phyloP scores from a whole-genome alignment of 2,113 vertebrate genomes.

The Cololabis saira region DNA sequence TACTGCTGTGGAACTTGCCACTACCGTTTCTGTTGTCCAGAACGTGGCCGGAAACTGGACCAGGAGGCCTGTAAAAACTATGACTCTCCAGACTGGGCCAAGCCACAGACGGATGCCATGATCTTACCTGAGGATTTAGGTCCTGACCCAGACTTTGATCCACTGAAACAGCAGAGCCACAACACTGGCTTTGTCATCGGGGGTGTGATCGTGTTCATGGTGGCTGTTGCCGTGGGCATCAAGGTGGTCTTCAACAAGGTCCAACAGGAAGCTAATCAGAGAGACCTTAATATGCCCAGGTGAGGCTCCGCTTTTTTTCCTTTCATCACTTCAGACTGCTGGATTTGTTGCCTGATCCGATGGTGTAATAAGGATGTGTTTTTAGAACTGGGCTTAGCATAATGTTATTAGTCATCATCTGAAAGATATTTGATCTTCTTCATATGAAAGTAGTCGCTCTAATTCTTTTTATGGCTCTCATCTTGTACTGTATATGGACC shows the following conservation, averaged over 20 bases:
- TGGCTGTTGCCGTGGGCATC: constrained; percentile 88
- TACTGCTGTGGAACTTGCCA: constrained; percentile 93
- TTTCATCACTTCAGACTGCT: constrained; percentile 7
- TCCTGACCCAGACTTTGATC: constrained; percentile 76
- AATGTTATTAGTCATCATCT: constrained; percentile 58
- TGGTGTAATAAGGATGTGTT: constrained; percentile 40
- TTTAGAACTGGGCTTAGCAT: constrained; percentile 52
- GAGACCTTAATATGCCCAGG: constrained; percentile 92
- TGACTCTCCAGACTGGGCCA: constrained; percentile 89
- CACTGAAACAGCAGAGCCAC: constrained; percentile 84
- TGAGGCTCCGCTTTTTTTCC: constrained; percentile 44
- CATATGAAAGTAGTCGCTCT: constrained; percentile 31
- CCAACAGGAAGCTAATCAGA: constrained; percentile 86
- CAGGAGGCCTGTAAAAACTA: constrained; percentile 89
- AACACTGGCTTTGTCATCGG: constrained; percentile 92
- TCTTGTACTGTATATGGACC: not conserved
- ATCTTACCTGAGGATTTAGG: constrained; percentile 65
- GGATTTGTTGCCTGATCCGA: constrained; percentile 8
- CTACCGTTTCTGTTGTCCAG: constrained; percentile 94
- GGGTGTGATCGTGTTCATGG: constrained; percentile 89
- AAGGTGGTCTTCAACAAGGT: constrained; percentile 94
- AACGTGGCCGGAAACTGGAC: constrained; percentile 84
- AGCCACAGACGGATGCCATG: constrained; percentile 82
- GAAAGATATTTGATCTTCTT: constrained; percentile 53
- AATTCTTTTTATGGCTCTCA: constrained; percentile 34